These are phyloP conservation scores for Eulemur albifrons DNA, from an alignment of 2,797 vertebrate species.

Conservation along the genomic window DNA sequence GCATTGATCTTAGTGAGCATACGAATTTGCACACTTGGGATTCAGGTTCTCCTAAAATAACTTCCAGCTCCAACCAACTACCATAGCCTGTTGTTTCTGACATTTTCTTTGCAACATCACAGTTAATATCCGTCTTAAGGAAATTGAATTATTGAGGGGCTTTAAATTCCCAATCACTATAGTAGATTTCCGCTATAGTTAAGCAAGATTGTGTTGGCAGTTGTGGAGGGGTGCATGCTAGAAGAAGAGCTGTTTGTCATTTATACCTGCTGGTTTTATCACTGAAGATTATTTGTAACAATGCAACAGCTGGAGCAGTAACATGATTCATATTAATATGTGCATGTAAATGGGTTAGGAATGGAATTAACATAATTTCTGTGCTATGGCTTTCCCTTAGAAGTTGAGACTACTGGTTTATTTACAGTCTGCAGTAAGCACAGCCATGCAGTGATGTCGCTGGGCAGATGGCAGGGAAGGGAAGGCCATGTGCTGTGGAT, in stretches of 20 bases:
- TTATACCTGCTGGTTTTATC: conserved; percentile 17
- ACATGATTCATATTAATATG: conserved; percentile 40
- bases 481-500: conserved; percentile 23
- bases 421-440: conserved; percentile 55
- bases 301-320: neutral
- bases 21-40: neutral
- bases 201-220: neutral
- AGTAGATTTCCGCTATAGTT: neutral
- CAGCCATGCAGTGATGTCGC: neutral
- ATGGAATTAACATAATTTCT: conserved; percentile 51
- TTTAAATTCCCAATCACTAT: neutral
- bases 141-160: neutral
- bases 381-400: conserved; percentile 34
- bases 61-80: neutral
- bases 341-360: conserved; percentile 19
- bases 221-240: neutral
- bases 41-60: conserved; percentile 44
- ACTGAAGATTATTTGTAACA: conserved; percentile 7
- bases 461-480: conserved; percentile 56
- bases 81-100: neutral
- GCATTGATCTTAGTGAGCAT: neutral
- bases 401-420: conserved; percentile 60
- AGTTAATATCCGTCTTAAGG: neutral
- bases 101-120: neutral
- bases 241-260: neutral